A percentile compares a stretch with the other conserved stretches of the same genome.
Evolutionary conservation across 2,888 invertebrate species (phyloP).

Genomic region (Resseliella maxima): DNA sequence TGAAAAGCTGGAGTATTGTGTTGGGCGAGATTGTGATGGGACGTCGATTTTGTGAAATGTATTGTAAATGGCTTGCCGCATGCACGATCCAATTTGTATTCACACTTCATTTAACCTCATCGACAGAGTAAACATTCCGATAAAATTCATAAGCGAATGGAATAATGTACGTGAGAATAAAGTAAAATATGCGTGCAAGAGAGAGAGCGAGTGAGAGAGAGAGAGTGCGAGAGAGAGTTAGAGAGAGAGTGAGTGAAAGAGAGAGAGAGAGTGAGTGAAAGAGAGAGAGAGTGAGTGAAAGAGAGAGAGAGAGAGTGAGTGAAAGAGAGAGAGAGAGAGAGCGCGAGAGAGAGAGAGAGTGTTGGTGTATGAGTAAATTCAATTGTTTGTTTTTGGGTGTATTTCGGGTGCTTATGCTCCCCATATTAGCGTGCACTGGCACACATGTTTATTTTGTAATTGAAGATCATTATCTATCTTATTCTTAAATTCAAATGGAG

Average conservation of each 20-base stretch:
- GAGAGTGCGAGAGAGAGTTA: neutral
- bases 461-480: slow-evolving; percentile 48
- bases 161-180: slow-evolving; percentile 13
- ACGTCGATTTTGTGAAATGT: neutral
- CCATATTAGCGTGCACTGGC: neutral
- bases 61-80: slow-evolving; percentile 32
- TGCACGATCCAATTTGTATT: slow-evolving; percentile 52
- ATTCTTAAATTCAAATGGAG: neutral
- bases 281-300: neutral
- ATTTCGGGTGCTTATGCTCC: neutral
- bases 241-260: neutral
- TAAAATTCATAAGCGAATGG: slow-evolving; percentile 6
- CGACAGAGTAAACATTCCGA: slow-evolving; percentile 47
- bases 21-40: neutral
- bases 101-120: slow-evolving; percentile 53
- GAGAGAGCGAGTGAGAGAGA: neutral
- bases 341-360: neutral
- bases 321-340: neutral
- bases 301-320: neutral
- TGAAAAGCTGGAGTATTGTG: too few species aligned
- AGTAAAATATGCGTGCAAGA: neutral
- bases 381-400: too few species aligned
- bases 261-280: neutral
- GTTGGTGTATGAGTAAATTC: too few species aligned
- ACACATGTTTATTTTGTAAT: slow-evolving; percentile 35